Conservation (phyloP, 2,797 vertebrate species). For the Microctenopoma lineatum region DNA sequence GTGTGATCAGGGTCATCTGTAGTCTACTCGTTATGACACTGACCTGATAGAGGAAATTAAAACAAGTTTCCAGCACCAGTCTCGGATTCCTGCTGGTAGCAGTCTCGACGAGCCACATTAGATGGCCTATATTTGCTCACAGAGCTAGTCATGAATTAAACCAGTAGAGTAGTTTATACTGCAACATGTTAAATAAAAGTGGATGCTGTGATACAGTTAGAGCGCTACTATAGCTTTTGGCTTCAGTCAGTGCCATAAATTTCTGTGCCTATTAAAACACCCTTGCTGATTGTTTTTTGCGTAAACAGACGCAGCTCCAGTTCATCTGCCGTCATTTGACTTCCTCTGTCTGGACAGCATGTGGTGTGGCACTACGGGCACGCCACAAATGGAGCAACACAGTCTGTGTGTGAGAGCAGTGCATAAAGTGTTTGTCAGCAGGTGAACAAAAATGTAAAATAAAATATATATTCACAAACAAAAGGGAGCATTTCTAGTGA, state of each 20-base stretch:
- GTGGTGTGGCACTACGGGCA: neutral
- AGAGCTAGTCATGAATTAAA: no score
- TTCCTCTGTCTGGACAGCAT: slow-evolving; percentile 20
- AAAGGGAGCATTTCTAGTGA: slow-evolving; percentile 19
- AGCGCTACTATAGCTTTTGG: neutral
- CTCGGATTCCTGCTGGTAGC: no score
- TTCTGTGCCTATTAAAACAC: neutral
- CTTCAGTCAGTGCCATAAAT: neutral
- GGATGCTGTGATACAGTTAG: neutral
- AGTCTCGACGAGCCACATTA: no score
- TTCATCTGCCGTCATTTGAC: neutral
- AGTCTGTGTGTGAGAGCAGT: slow-evolving; percentile 16
- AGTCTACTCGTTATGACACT: no score
- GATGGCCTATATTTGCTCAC: no score
- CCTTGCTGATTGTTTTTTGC: neutral
- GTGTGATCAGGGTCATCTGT: no score
- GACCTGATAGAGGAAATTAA: no score
- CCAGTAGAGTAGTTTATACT: neutral
- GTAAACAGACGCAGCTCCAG: neutral
- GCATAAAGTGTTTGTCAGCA: slow-evolving; percentile 37
- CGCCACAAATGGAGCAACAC: neutral
- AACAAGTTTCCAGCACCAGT: no score
- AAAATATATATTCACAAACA: slow-evolving; percentile 9
- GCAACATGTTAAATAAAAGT: neutral
- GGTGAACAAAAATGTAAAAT: slow-evolving; percentile 33